phyloP scores from a whole-genome alignment of 2,888 invertebrate genomes.

The Lithophane ornitopus region DNA sequence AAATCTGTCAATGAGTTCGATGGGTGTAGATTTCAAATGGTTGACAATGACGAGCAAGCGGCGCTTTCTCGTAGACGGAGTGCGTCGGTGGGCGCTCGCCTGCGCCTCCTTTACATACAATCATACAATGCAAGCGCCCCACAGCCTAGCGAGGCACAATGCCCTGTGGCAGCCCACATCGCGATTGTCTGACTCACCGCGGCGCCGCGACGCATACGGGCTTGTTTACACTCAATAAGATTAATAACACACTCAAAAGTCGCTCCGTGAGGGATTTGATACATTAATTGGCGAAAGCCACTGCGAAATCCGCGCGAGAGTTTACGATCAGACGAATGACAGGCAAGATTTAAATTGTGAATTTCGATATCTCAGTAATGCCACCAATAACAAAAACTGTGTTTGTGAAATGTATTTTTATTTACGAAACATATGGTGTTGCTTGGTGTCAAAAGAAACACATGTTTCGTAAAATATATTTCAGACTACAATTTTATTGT shows the following conservation, averaged over 20 bases:
- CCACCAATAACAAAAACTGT: conserved; percentile 33
- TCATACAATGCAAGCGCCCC: conserved; percentile 80
- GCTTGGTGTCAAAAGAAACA: not conserved
- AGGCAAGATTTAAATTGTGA: conserved; percentile 36
- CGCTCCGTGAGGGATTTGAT: conserved; percentile 68
- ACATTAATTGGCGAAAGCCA: conserved; percentile 67
- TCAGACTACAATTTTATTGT: conserved; percentile 11
- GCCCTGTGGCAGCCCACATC: conserved; percentile 84
- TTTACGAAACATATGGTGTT: conserved; percentile 14
- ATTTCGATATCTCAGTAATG: conserved; percentile 39
- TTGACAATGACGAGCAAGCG: conserved; percentile 59
- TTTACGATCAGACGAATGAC: conserved; percentile 54
- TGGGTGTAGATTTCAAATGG: conserved; percentile 62
- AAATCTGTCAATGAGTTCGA: conserved; percentile 50
- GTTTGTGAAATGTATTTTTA: conserved; percentile 36
- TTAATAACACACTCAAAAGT: conserved; percentile 82
- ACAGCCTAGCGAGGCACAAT: conserved; percentile 75
- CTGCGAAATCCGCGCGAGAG: conserved; percentile 53
- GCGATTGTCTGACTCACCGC: conserved; percentile 86
- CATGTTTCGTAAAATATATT: conserved; percentile 28
- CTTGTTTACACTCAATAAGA: conserved; percentile 86
- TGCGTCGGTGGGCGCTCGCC: conserved; percentile 83
- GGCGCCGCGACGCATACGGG: conserved; percentile 80
- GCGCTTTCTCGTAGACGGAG: conserved; percentile 80
- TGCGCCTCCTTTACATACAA: conserved; percentile 89